Conservation (phyloP, 1,140 invertebrate genomes). For the Physella acuta region DNA sequence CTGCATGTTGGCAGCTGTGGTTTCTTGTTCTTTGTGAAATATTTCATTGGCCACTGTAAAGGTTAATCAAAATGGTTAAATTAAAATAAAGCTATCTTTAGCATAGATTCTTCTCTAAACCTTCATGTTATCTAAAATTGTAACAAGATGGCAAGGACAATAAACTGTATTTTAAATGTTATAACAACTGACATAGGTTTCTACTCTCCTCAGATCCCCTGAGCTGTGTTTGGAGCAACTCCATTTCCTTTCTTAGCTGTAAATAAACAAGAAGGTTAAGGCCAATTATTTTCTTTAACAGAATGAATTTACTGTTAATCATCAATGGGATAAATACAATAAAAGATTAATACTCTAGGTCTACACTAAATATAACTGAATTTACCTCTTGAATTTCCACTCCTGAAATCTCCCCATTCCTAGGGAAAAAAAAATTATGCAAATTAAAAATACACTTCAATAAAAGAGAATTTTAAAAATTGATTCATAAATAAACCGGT, state of each 20-base stretch:
- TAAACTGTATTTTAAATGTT: too few species aligned
- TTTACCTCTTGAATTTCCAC: constrained; percentile 24
- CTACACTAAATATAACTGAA: too few species aligned
- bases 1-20: constrained; percentile 33
- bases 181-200: constrained; percentile 45
- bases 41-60: constrained; percentile 44
- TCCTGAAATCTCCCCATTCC: constrained; percentile 38
- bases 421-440: constrained; percentile 22
- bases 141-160: not conserved
- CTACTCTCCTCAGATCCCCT: constrained; percentile 51
- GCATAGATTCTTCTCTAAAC: not conserved
- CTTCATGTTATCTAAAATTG: not conserved
- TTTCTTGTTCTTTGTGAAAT: constrained; percentile 36
- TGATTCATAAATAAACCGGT: too few species aligned
- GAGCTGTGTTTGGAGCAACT: constrained; percentile 44
- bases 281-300: too few species aligned
- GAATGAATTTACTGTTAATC: too few species aligned
- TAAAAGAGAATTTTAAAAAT: not conserved
- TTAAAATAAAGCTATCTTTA: constrained; percentile 1
- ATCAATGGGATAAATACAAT: too few species aligned
- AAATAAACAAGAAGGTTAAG: too few species aligned
- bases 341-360: too few species aligned
- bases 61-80: not conserved
- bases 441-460: not conserved
- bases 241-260: constrained; percentile 37